Evolutionary conservation across 2,888 invertebrate species (phyloP), one percentile per base, ranked within the genome.

Genomic region (Papilio protenor): DNA sequence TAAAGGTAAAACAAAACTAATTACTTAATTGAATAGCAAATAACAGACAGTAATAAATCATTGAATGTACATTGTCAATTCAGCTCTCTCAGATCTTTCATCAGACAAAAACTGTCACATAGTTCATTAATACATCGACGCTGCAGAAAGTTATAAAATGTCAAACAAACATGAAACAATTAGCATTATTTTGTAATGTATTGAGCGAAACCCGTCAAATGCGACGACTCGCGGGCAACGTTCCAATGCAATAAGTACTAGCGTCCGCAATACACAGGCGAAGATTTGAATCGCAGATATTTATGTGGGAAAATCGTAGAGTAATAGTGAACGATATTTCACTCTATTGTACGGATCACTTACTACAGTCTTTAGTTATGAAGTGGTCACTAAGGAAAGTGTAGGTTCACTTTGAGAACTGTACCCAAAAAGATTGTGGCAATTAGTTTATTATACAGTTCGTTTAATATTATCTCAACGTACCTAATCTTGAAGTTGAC

Each of bases 131-230:
- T 66, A 66, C 27, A 21, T 71, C 27, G 21, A 75, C 12, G n/a
- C 27, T n/a, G 49, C 27, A 14, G 4, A 55, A 5, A 27, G 55
- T 21, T 6, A 55, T 49, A 21, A 73, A 55, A 70, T 70, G 23
- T 81, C 76, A 77, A 79, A 82, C 80, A 73, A 82, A 82, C 82
- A 81, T 79, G 33, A 77, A 79, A 89, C 89, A 87, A 91, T 90
- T 89, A 89, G 83, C 88, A 87, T 87, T 86, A 84, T 83, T 83
- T 81, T 82, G 80, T 81, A 81, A 82, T 83, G 84, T 85, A 87
- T 80, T 84, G 87, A 89, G 83, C 87, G 88, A 87, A 86, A 82
- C 84, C 75, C 81, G 88, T 87, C 87, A 85, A 87, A 86, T 85
- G 81, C 79, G 81, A 85, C 82, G 83, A 83, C 66, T 66, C 66